Percentiles rank a stretch among this genome's conserved stretches.
Conservation (phyloP, 2,113 vertebrate genomes). For the Megaceryle maxima region DNA sequence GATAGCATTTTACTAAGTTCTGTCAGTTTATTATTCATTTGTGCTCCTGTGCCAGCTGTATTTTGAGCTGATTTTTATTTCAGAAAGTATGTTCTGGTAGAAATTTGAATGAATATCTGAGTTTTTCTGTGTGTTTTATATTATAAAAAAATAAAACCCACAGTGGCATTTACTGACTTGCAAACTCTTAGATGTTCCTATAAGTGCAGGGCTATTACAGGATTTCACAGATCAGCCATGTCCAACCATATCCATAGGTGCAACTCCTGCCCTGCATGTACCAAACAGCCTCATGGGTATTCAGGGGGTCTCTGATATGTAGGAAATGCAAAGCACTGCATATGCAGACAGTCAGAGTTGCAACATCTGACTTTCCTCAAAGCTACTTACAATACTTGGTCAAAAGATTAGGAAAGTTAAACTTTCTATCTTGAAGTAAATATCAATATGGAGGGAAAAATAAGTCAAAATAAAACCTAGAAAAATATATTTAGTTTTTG, state of each 20-base stretch:
- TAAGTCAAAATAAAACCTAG: not conserved
- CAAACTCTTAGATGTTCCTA: not conserved
- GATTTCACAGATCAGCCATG: not conserved
- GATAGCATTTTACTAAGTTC: not conserved
- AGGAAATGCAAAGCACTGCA: not conserved
- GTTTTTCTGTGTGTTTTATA: not conserved
- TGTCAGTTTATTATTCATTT: not conserved
- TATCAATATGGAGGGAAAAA: not conserved
- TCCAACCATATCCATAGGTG: not conserved
- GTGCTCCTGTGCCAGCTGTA: not conserved
- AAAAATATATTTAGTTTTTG: not conserved
- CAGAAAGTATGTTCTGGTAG: not conserved
- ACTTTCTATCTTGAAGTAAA: not conserved
- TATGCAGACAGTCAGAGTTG: not conserved
- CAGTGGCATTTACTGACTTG: not conserved
- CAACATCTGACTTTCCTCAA: not conserved
- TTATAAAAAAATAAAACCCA: not conserved
- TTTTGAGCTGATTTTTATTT: not conserved
- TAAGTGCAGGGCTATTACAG: not conserved
- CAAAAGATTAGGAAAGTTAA: not conserved
- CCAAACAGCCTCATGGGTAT: not conserved
- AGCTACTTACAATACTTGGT: not conserved
- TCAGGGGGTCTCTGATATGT: not conserved
- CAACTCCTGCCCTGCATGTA: not conserved
- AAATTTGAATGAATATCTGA: not conserved